Evolutionary conservation across 2,888 invertebrate species (phyloP), one percentile per base, ranked within the genome.

Genomic region (Endotricha flammealis): DNA sequence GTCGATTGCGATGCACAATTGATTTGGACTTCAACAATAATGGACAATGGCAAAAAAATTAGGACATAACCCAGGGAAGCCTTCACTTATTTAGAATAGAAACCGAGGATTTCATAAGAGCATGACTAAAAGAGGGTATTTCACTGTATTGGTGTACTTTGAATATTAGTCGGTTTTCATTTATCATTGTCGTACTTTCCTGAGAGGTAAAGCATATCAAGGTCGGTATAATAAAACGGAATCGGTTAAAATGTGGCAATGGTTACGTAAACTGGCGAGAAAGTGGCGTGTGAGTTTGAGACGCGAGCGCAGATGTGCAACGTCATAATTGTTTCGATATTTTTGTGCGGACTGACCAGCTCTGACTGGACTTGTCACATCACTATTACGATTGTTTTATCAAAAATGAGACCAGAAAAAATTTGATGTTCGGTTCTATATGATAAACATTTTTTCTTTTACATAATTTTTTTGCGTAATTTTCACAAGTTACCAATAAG

Each of bases 71-170:
- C 32, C 31, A 16, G 45, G 41, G 39, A 25, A 36, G 34, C 37
- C 41, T 39, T 44, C 42, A 46, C 36, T 40, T 44, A 40, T 48
- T 48, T 32, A 36, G 39, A 32, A 29, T 35, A 35, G 35, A 35
- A 35, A 35, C 29, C 29, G 29, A 41, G 28, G 30, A 48, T 71
- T 69, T 53, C 66, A 52, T 53, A 69, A 73, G 42, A 46, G 58
- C 67, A 65, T 70, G 57, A 67, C 76, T 70, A 77, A 76, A 67
- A 61, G 54, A 60, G 65, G 57, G 57, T 48, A 53, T 59, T 57
- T 48, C 46, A 39, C 39, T 63, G 62, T 57, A 50, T 65, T 62
- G 61, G 12, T 12, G 27, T 7, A 27, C 12, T 27, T 12, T 8
- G 6, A 12, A 27, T 12, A 12, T 27, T n/a, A 12, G 24, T 10